These are phyloP conservation scores for Holacanthus passer DNA, from an alignment of 2,113 vertebrate species.

Conservation along the genomic window DNA sequence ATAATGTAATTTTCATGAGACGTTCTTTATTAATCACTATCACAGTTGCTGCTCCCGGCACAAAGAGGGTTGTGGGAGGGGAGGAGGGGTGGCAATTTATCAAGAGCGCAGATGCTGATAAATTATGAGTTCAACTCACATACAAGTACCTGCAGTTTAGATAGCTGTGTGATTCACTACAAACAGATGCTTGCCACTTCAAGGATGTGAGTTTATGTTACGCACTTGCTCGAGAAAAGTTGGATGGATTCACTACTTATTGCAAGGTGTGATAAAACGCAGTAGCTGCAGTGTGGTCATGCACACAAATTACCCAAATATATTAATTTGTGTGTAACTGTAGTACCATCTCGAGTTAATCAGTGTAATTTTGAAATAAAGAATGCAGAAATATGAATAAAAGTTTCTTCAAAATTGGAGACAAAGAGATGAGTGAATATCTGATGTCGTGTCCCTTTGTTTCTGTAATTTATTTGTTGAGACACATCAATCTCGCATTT, in stretches of 20 bases:
- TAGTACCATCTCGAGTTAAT: too few relatives aligned
- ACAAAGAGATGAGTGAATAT: not conserved
- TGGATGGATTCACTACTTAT: not conserved
- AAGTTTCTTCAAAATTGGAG: not conserved
- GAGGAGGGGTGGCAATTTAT: slow-evolving; percentile 36
- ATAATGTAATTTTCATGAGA: slow-evolving; percentile 76
- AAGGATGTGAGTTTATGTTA: slow-evolving; percentile 32
- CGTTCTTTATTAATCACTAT: slow-evolving; percentile 77
- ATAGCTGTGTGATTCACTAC: not conserved
- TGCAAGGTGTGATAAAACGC: not conserved
- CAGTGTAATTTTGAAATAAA: not conserved
- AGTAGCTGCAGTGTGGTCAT: not conserved
- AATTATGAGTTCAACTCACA: slow-evolving; percentile 54
- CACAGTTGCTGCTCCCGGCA: slow-evolving; percentile 56
- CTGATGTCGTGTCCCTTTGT: not conserved
- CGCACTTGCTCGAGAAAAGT: slow-evolving; percentile 5
- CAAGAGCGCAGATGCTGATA: slow-evolving; percentile 52
- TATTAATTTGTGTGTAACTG: not conserved
- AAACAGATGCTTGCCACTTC: slow-evolving; percentile 31
- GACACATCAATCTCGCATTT: not conserved
- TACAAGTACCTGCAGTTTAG: slow-evolving; percentile 20
- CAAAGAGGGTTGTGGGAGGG: slow-evolving; percentile 46
- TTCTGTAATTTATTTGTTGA: not conserved
- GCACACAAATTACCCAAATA: not conserved
- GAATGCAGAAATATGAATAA: not conserved